Percentiles rank a stretch among this genome's conserved stretches.
phyloP scores from a whole-genome alignment of 2,888 invertebrate species.

The Drosophila nigricruria region DNA sequence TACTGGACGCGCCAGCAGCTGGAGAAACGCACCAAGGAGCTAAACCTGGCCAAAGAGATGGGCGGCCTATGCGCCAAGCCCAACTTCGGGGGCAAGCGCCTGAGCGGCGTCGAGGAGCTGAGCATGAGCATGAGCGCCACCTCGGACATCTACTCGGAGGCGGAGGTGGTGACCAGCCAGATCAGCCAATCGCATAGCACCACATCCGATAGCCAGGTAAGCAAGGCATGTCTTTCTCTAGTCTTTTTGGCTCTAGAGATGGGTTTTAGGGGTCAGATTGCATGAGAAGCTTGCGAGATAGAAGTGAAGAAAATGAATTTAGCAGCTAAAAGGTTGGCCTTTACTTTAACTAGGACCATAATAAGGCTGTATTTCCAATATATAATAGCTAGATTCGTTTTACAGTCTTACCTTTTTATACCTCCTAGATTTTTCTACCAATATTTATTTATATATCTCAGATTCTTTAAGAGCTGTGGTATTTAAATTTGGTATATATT shows the following conservation, averaged over 20 bases:
- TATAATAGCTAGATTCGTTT: too few species aligned
- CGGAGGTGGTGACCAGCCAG: conserved; percentile 81
- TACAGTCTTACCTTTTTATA: too few species aligned
- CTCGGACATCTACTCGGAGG: conserved; percentile 81
- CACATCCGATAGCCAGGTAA: conserved; percentile 92
- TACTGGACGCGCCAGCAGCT: conserved; percentile 91
- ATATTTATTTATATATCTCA: too few species aligned
- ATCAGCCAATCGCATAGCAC: conserved; percentile 91
- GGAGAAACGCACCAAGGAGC: conserved; percentile 89
- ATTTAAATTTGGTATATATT: too few species aligned
- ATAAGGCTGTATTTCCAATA: too few species aligned
- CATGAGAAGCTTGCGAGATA: neutral
- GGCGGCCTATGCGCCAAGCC: conserved; percentile 75
- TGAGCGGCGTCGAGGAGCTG: conserved; percentile 86
- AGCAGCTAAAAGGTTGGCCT: too few species aligned
- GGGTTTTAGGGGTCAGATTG: neutral
- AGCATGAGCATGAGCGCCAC: conserved; percentile 85
- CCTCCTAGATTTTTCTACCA: too few species aligned
- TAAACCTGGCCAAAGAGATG: conserved; percentile 87
- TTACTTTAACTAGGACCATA: too few species aligned
- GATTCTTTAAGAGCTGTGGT: too few species aligned
- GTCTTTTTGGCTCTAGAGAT: neutral
- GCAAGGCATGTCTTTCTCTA: conserved; percentile 13
- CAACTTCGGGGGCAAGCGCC: conserved; percentile 81
- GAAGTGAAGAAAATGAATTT: too few species aligned